These are phyloP conservation scores for Deilephila elpenor DNA, from an alignment of 2,888 invertebrate species.

Conservation along the genomic window DNA sequence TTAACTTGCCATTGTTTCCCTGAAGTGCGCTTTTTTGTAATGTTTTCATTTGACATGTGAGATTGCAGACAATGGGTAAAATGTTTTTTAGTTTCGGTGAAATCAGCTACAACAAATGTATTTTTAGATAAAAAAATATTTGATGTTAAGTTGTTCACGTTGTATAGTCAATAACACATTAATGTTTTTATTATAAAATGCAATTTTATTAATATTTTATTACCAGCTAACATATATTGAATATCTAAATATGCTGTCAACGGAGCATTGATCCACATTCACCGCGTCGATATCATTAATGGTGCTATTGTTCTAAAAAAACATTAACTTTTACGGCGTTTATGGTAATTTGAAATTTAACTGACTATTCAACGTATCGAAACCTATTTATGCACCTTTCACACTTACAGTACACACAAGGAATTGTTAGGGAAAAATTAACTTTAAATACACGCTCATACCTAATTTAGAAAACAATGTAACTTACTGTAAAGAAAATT, in stretches of 20 bases:
- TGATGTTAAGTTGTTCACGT: background rate
- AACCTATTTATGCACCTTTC: background rate
- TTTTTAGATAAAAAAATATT: background rate
- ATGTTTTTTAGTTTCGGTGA: slow-evolving; percentile 3
- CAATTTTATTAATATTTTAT: slow-evolving; percentile 8
- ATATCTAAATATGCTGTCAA: slow-evolving; percentile 32
- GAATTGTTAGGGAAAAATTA: no score
- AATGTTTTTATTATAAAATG: slow-evolving; percentile 3
- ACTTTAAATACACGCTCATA: no score
- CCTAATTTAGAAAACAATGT: no score
- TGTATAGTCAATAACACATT: background rate
- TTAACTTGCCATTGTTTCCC: slow-evolving; percentile 9
- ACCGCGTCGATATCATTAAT: slow-evolving; percentile 48
- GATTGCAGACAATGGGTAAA: background rate
- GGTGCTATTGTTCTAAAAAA: slow-evolving; percentile 46
- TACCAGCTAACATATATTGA: background rate
- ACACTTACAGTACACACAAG: background rate
- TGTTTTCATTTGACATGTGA: background rate
- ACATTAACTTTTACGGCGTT: slow-evolving; percentile 32
- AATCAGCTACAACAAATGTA: background rate
- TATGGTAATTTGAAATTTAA: slow-evolving; percentile 30
- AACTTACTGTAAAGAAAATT: no score
- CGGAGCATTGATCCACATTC: slow-evolving; percentile 51
- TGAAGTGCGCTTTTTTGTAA: background rate
- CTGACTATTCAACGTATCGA: background rate